phyloP scores from a whole-genome alignment of 37 sponge, comb jelly and placozoan species.

The Aphrocallistes beatrix region DNA sequence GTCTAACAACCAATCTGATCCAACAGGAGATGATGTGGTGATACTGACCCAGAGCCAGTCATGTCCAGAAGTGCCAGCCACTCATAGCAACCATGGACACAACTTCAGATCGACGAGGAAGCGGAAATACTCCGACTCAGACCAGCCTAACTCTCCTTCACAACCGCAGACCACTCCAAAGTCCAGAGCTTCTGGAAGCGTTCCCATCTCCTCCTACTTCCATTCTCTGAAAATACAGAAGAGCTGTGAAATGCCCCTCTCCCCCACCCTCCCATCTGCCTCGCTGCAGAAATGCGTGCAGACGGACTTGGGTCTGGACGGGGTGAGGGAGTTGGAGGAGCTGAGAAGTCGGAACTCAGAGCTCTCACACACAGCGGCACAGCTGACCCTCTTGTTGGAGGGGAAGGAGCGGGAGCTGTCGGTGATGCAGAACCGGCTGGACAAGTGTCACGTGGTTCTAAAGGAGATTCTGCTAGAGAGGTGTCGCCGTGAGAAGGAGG shows the following conservation, averaged over 20 bases:
- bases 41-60: neutral
- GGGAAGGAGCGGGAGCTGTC: neutral
- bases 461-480: neutral
- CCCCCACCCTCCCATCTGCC: neutral
- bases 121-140: neutral
- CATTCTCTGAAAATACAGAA: neutral
- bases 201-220: neutral
- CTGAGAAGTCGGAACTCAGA: neutral
- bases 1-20: neutral
- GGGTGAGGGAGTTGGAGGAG: neutral
- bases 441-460: neutral
- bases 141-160: neutral
- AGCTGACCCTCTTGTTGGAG: neutral
- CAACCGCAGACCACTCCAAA: neutral
- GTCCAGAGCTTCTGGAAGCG: neutral
- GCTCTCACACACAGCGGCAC: neutral
- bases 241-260: neutral
- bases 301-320: neutral
- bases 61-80: neutral
- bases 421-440: neutral
- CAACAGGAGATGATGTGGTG: neutral
- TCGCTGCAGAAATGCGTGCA: neutral
- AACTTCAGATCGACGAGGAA: neutral
- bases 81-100: neutral
- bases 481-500: neutral